phyloP scores from a whole-genome alignment of 2,797 vertebrate genomes.

The Zalophus californianus region DNA sequence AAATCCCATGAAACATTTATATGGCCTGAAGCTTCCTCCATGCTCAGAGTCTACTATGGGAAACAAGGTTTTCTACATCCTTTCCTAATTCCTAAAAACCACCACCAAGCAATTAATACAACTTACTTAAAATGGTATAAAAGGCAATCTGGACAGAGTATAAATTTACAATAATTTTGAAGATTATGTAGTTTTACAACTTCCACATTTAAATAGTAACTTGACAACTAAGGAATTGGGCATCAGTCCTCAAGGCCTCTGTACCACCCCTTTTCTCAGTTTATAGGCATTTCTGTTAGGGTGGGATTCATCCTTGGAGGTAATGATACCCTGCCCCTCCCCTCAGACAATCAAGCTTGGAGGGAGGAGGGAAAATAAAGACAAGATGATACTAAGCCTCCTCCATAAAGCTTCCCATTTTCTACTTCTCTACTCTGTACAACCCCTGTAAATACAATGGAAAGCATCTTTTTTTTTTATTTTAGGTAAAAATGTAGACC shows the following conservation, averaged over 20 bases:
- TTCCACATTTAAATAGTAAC: neutral
- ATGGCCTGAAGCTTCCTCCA: neutral
- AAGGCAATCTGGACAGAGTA: neutral
- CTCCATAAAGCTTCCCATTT: neutral
- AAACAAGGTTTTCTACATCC: neutral
- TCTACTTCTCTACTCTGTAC: neutral
- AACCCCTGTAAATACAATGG: neutral
- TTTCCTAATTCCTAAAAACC: neutral
- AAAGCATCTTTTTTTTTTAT: neutral
- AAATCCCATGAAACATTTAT: neutral
- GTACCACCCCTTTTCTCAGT: neutral
- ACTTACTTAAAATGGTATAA: neutral
- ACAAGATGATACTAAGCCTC: neutral
- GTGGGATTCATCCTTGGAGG: neutral
- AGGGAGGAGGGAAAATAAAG: neutral
- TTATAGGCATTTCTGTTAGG: neutral
- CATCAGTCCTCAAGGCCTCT: neutral
- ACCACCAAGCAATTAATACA: neutral
- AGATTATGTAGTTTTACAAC: neutral
- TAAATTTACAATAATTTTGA: neutral
- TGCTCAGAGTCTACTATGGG: neutral
- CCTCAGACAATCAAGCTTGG: neutral
- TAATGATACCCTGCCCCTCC: too few species aligned
- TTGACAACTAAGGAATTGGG: neutral
- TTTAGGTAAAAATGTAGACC: neutral